A percentile compares a stretch with the other conserved stretches of the same genome.
Conservation (phyloP, 2,888 invertebrate genomes). For the Drosophila falleni region DNA sequence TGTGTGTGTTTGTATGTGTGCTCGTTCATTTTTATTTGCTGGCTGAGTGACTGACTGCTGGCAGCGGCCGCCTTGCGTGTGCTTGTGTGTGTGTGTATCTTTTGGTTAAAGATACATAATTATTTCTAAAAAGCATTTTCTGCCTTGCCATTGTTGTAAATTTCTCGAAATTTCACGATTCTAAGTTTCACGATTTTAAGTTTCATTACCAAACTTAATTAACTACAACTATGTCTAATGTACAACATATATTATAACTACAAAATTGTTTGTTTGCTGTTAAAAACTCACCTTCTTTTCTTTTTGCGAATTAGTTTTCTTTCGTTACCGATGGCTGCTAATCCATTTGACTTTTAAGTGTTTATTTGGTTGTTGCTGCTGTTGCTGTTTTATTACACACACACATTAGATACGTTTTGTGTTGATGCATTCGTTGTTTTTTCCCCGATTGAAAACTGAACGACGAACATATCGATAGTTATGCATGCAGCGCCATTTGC, state of each 20-base stretch:
- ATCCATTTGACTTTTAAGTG: slow-evolving; percentile 44
- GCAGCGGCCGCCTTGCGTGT: slow-evolving; percentile 25
- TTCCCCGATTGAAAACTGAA: slow-evolving; percentile 39
- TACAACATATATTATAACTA: slow-evolving; percentile 2
- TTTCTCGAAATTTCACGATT: slow-evolving; percentile 80
- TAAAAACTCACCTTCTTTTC: slow-evolving; percentile 43
- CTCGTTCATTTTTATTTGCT: slow-evolving; percentile 64
- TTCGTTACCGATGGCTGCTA: slow-evolving; percentile 41
- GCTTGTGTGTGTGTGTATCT: slow-evolving; percentile 55
- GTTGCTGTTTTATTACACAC: neutral
- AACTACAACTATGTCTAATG: slow-evolving; percentile 10
- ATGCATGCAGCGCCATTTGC: slow-evolving; percentile 71
- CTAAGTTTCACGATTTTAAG: slow-evolving; percentile 40
- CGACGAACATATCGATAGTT: slow-evolving; percentile 67
- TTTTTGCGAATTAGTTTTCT: neutral
- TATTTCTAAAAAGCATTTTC: slow-evolving; percentile 85
- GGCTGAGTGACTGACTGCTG: slow-evolving; percentile 62
- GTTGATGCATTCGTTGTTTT: slow-evolving; percentile 44
- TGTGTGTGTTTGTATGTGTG: slow-evolving; percentile 33
- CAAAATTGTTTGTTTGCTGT: slow-evolving; percentile 20
- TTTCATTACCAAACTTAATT: slow-evolving; percentile 52
- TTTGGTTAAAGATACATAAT: slow-evolving; percentile 83
- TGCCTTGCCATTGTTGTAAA: slow-evolving; percentile 84
- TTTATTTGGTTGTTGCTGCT: slow-evolving; percentile 29
- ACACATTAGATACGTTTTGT: slow-evolving; percentile 30